These are phyloP conservation scores for Sabellastarte sp. DNA, from an alignment of 2,888 invertebrate genomes.

Conservation along the genomic window DNA sequence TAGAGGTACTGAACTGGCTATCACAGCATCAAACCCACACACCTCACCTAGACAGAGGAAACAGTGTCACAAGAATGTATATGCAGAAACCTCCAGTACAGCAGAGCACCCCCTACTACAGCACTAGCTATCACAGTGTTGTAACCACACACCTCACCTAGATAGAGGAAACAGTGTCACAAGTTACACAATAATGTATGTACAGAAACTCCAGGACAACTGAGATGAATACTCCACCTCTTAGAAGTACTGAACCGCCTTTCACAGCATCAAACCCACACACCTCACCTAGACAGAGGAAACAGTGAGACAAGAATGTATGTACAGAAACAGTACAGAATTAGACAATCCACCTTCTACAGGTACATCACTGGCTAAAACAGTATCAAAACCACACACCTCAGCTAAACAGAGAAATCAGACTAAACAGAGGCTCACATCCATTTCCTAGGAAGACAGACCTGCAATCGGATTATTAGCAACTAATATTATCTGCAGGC, in stretches of 20 bases:
- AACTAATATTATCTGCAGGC: no score
- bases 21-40: conserved; percentile 77
- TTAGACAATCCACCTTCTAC: conserved; percentile 91
- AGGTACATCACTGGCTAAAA: conserved; percentile 77
- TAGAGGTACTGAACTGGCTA: conserved; percentile 80
- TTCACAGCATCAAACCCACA: conserved; percentile 80
- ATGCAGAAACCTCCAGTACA: conserved; percentile 83
- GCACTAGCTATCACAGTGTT: conserved; percentile 78
- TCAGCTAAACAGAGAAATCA: conserved; percentile 56
- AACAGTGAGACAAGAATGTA: no score
- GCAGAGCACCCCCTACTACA: conserved; percentile 91
- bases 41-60: conserved; percentile 61
- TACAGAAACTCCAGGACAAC: conserved; percentile 84
- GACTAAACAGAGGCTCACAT: no score
- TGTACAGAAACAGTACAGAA: conserved; percentile 82
- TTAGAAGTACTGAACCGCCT: conserved; percentile 81
- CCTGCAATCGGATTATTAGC: no score
- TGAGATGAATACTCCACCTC: no score
- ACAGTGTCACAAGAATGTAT: conserved; percentile 84
- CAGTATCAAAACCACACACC: conserved; percentile 76
- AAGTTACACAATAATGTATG: no score
- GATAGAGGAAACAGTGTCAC: conserved; percentile 9
- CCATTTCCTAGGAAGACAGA: no score
- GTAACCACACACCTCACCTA: conserved; percentile 70
- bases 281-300: conserved; percentile 61